phyloP scores from a whole-genome alignment of 2,888 invertebrate species.

The Cryptocephalus moraei region DNA sequence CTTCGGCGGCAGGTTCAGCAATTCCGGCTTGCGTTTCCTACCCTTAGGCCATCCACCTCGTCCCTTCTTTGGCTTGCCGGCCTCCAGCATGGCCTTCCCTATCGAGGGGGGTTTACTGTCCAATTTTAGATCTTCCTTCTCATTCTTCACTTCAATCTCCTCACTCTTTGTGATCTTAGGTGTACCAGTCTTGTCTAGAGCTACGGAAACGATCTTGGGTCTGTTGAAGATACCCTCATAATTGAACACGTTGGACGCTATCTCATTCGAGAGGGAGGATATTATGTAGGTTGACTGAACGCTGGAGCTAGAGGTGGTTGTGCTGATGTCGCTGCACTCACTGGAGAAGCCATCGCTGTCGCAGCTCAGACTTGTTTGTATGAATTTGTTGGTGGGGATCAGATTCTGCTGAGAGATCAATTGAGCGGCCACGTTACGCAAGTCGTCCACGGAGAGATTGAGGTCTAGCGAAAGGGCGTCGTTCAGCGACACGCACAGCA shows the following conservation, averaged over 20 bases:
- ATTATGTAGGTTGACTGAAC: constrained; percentile 16
- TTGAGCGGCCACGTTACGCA: constrained; percentile 38
- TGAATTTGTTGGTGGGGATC: constrained; percentile 6
- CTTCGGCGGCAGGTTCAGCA: constrained; percentile 43
- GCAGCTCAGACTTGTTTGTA: constrained; percentile 19
- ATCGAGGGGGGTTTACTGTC: constrained; percentile 9
- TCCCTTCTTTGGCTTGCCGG: constrained; percentile 33
- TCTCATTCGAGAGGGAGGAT: constrained; percentile 14
- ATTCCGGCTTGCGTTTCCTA: constrained; percentile 44
- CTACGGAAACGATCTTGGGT: constrained; percentile 6
- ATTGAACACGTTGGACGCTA: constrained; percentile 11
- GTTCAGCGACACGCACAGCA: constrained; percentile 39
- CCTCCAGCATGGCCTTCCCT: constrained; percentile 10
- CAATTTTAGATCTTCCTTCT: constrained; percentile 5
- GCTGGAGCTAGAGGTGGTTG: constrained; percentile 19
- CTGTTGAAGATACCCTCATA: constrained; percentile 13
- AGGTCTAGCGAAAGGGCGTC: constrained; percentile 39
- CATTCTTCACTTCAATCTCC: constrained; percentile 5
- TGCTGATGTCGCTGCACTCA: constrained; percentile 31
- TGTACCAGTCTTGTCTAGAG: not conserved
- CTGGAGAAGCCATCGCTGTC: constrained; percentile 37
- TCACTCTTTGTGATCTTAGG: not conserved
- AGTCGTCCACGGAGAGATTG: constrained; percentile 39
- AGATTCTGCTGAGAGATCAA: constrained; percentile 34
- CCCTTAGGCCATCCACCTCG: constrained; percentile 54